Evolutionary conservation across 2,113 vertebrate species (phyloP).

Genomic region (Vicugna pacos): DNA sequence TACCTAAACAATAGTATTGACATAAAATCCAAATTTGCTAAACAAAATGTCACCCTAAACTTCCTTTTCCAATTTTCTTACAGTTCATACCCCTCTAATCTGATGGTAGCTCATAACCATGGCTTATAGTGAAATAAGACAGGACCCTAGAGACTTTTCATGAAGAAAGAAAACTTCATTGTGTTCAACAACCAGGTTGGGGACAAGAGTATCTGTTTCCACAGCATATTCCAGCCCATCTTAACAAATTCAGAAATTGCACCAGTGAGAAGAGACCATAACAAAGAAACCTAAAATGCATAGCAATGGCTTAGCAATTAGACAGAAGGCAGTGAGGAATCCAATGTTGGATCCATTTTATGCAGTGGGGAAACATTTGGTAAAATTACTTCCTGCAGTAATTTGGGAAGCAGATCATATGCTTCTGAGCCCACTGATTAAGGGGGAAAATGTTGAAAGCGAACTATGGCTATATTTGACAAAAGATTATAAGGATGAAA

Average conservation of each 20-base stretch:
- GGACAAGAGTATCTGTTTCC: neutral
- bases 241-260: constrained; percentile 27
- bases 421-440: neutral
- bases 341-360: neutral
- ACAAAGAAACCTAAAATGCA: constrained; percentile 34
- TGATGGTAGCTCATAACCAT: neutral
- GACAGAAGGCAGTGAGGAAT: neutral
- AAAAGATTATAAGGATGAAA: neutral
- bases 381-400: neutral
- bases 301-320: neutral
- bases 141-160: neutral
- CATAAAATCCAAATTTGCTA: neutral
- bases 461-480: neutral
- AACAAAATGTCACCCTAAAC: constrained; percentile 8
- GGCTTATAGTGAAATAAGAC: neutral
- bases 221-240: neutral
- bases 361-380: neutral
- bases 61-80: neutral
- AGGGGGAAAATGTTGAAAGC: neutral
- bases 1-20: neutral
- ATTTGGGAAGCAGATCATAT: neutral
- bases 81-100: neutral
- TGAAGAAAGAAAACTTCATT: constrained; percentile 4
- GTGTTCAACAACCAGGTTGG: neutral
- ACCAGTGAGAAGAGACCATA: neutral